phyloP scores from a whole-genome alignment of 2,797 vertebrate genomes.

The Melanotaenia boesemani region DNA sequence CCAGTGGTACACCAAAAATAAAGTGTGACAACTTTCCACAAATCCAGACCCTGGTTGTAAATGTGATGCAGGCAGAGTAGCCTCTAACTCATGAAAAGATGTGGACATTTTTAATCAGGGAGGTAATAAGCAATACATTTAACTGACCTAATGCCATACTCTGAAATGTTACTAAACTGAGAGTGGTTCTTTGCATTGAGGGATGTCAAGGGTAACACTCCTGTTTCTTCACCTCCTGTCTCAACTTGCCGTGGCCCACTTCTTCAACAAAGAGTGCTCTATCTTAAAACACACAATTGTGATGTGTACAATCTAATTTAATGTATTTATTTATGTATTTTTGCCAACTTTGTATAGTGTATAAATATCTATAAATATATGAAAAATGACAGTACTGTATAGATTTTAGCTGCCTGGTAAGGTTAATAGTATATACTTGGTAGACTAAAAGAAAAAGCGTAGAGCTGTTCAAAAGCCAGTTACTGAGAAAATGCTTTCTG shows the following conservation, averaged over 20 bases:
- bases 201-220: slow-evolving; percentile 75
- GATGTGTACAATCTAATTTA: slow-evolving; percentile 86
- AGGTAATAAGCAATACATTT: slow-evolving; percentile 74
- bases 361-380: slow-evolving; percentile 89
- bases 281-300: slow-evolving; percentile 83
- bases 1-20: slow-evolving; percentile 54
- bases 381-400: slow-evolving; percentile 88
- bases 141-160: slow-evolving; percentile 57
- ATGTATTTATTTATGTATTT: slow-evolving; percentile 87
- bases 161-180: slow-evolving; percentile 45
- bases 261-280: slow-evolving; percentile 80
- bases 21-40: slow-evolving; percentile 26
- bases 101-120: slow-evolving; percentile 70
- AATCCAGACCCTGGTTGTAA: slow-evolving; percentile 61
- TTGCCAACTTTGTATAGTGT: slow-evolving; percentile 91
- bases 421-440: slow-evolving; percentile 87
- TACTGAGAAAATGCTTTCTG: slow-evolving; percentile 83
- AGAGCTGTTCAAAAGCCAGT: slow-evolving; percentile 86
- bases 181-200: slow-evolving; percentile 50
- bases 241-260: slow-evolving; percentile 69
- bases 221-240: slow-evolving; percentile 66
- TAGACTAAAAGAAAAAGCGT: slow-evolving; percentile 85
- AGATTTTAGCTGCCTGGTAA: slow-evolving; percentile 89
- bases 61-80: slow-evolving; percentile 63
- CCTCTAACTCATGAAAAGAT: slow-evolving; percentile 66